A percentile compares a stretch with the other conserved stretches of the same genome.
These are phyloP conservation scores for Macquaria ambigua DNA, from an alignment of 2,113 vertebrate species.

Conservation along the genomic window DNA sequence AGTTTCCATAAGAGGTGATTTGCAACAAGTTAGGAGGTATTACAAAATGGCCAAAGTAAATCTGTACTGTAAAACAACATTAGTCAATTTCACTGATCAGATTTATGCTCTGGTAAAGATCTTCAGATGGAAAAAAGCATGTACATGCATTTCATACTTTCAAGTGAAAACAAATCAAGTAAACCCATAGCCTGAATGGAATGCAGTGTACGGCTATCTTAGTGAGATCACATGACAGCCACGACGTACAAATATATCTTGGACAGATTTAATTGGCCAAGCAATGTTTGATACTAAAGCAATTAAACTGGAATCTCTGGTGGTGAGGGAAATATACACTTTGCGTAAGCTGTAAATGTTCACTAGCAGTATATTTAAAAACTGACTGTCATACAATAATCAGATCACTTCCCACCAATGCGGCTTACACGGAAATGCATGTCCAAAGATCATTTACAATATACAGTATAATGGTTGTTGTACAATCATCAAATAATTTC, in stretches of 20 bases:
- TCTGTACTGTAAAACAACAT: conserved; percentile 31
- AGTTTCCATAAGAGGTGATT: neutral
- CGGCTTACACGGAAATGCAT: neutral
- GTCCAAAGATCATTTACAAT: neutral
- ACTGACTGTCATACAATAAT: neutral
- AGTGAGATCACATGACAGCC: conserved; percentile 1
- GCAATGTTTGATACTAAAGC: neutral
- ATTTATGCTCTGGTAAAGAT: conserved; percentile 26
- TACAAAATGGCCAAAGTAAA: neutral
- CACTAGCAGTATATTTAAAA: neutral
- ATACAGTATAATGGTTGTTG: neutral
- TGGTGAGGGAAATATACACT: neutral
- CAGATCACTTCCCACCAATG: neutral
- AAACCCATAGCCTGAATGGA: conserved; percentile 7
- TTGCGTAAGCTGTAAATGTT: neutral
- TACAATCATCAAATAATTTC: conserved; percentile 1
- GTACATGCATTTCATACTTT: conserved; percentile 7
- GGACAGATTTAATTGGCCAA: neutral
- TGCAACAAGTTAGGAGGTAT: neutral
- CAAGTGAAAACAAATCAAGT: conserved; percentile 31
- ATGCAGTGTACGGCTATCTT: conserved; percentile 2
- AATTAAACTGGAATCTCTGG: neutral
- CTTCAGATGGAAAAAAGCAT: conserved; percentile 20
- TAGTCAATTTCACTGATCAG: conserved; percentile 33
- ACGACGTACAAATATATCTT: conserved; percentile 3